These are phyloP conservation scores for Cynoglossus semilaevis DNA, from an alignment of 2,113 vertebrate species.

Conservation along the genomic window DNA sequence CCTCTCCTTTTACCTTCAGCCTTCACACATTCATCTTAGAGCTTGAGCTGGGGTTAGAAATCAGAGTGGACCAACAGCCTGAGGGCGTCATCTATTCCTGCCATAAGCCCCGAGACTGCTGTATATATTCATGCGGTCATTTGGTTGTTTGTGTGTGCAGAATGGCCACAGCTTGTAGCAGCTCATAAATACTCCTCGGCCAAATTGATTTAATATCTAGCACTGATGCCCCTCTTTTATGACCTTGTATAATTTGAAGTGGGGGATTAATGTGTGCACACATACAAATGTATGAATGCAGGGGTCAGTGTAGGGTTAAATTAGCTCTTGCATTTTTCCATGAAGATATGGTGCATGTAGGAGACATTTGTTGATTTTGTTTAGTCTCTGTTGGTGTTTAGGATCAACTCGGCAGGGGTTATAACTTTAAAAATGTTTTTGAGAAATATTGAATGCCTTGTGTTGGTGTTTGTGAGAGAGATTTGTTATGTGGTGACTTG, in stretches of 20 bases:
- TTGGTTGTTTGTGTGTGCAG: slow-evolving; percentile 60
- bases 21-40: slow-evolving; percentile 16
- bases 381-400: background rate
- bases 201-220: slow-evolving; percentile 51
- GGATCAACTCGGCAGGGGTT: background rate
- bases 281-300: slow-evolving; percentile 1
- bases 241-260: slow-evolving; percentile 31
- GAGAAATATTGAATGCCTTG: background rate
- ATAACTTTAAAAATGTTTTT: background rate
- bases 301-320: slow-evolving; percentile 14
- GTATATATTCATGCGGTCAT: slow-evolving; percentile 69
- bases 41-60: slow-evolving; percentile 45
- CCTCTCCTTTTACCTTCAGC: slow-evolving; percentile 4
- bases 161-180: slow-evolving; percentile 43
- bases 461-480: background rate
- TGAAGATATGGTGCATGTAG: slow-evolving; percentile 4
- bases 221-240: slow-evolving; percentile 4
- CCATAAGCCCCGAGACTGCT: slow-evolving; percentile 53
- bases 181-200: slow-evolving; percentile 43
- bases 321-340: slow-evolving; percentile 10
- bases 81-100: slow-evolving; percentile 54
- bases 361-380: background rate
- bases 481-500: slow-evolving; percentile 8
- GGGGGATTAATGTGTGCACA: slow-evolving; percentile 20
- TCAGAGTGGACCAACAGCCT: slow-evolving; percentile 40